Evolutionary conservation across 1,140 invertebrate genomes (phyloP), one percentile per base, ranked within the genome.

Genomic region (Bombus vancouverensis): DNA sequence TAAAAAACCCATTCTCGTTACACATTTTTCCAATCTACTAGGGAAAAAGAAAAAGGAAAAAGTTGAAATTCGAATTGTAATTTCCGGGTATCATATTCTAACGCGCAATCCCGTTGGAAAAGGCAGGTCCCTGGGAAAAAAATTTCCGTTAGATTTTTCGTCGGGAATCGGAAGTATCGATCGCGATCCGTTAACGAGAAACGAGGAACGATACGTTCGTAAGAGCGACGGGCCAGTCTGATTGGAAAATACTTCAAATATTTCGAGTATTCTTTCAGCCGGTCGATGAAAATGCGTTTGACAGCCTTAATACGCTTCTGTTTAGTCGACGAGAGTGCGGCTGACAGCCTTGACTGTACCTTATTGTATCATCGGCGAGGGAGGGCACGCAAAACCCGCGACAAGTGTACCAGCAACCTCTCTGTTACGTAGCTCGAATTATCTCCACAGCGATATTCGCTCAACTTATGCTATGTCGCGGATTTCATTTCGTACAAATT

Each of bases 251-350:
- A 80, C 77, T 78, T 79, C 39, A 72, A 71, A 68, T 88, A 79
- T 79, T 89, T 88, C 82, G 79, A 79, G 74, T 74, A 72, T 89
- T 88, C 83, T 87, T 89, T 74, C 70, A 65, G 5, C 68, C 59
- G 80, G 72, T 79, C 73, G 87, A 82, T 70, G 83, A 59, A 79
- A 79, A 82, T 89, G 83, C 83, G 83, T 79, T 74, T 86, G 87
- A 82, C 83, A 86, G 74, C 74, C 76, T 89, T 88, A 86, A 88
- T 82, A 88, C 68, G 75, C 78, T 86, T 89, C 80, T 88, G 74
- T 88, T 89, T 77, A 85, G 78, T 47, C 57, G 81, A 87, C 80
- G 83, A 70, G 86, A 53, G 87, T 88, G 88, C 42, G 68, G 65
- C 79, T 86, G 88, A 88, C 87, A 89, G 74, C 74, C 73, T 81